Evolutionary conservation across 2,113 vertebrate genomes (phyloP).

Genomic region (Ceyx cyanopectus): DNA sequence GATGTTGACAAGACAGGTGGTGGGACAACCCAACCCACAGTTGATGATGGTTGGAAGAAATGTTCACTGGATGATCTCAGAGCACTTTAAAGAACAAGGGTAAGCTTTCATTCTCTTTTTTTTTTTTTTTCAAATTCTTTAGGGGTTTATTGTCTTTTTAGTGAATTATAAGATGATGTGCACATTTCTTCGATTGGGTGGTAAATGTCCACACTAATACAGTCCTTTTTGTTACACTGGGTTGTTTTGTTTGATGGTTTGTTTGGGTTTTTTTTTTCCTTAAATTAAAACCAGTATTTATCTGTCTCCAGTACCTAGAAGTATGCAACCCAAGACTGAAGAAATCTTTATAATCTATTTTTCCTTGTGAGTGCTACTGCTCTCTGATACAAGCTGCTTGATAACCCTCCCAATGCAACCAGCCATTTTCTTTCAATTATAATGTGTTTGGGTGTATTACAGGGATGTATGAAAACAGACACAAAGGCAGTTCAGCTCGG

Average conservation of each 20-base stretch:
- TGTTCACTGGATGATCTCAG: background rate
- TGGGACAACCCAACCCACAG: background rate
- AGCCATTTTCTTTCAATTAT: background rate
- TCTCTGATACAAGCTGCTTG: background rate
- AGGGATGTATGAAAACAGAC: background rate
- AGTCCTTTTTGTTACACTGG: background rate
- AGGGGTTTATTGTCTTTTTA: background rate
- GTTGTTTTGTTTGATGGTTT: background rate
- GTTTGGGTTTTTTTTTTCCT: background rate
- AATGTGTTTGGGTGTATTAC: background rate
- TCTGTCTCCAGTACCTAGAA: background rate
- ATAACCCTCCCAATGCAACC: background rate
- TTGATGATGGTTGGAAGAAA: background rate
- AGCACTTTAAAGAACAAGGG: background rate
- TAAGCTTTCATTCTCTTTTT: background rate
- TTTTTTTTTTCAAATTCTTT: background rate
- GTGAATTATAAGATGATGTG: background rate
- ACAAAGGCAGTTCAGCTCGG: background rate
- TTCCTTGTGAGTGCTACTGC: background rate
- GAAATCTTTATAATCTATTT: background rate
- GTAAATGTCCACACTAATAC: background rate
- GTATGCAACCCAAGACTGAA: background rate
- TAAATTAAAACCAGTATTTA: background rate
- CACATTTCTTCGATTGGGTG: background rate
- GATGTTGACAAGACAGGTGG: background rate